Base-by-base conservation (phyloP, 2,113 vertebrate genomes). In the Sander vitreus region DNA sequence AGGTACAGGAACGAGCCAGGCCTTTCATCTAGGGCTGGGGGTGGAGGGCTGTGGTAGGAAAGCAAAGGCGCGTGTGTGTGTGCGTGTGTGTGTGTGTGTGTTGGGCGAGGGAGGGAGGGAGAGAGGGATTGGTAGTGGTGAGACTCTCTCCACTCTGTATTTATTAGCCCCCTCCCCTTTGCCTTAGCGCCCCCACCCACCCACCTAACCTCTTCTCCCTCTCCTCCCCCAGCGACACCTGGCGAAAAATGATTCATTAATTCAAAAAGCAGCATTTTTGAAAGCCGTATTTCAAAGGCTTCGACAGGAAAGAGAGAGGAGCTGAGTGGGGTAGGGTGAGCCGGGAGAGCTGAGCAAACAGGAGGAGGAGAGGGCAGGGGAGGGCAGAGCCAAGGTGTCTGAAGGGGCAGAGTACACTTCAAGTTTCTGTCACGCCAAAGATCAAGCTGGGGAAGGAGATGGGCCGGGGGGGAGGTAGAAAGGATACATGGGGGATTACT, bases 211-310 rank as follows among this genome's bases (percentile, higher is more conserved):
- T 25, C 39, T 7, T 67, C 51, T 73, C 71, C 39, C 63, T 70
- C 48, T 39, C n/a, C 39, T 55, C 54, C 65, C 47, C 14, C 86
- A 77, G 89, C 91, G 88, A 95, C 95, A 96, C 94, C 92, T 95
- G 94, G 94, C 92, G 89, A 95, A 95, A 92, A 95, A 94, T 95
- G 94, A 95, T 95, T 96, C 94, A 95, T 95, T 94, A 95, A 92
- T 94, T 95, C 92, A 94, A 93, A 94, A 95, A 94, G 93, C 93
- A 93, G 93, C 92, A 93, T 94, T 94, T 94, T 93, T 93, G 88
- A 94, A 95, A 95, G 92, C 89, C 78, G 85, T 85, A 94, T 95
- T 95, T 96, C 94, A 95, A 95, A 96, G 94, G 94, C 92, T 92
- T 91, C 87, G 91, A 89, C 92, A 88, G 91, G 86, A 88, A 91